These are phyloP conservation scores for Eupithecia insigniata DNA, from an alignment of 2,888 invertebrate genomes.

Conservation along the genomic window DNA sequence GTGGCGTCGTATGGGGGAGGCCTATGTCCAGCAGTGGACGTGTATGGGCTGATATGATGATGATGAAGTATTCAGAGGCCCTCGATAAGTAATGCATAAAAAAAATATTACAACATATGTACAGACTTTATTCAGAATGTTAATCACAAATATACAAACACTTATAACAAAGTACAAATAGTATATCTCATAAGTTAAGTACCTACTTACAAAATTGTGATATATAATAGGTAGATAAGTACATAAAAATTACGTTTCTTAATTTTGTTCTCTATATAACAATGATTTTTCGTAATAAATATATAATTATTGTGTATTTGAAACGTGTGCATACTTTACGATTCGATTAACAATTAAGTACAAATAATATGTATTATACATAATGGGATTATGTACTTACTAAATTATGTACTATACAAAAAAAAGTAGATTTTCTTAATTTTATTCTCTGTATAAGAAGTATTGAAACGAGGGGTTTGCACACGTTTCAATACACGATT, in stretches of 20 bases:
- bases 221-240: not conserved
- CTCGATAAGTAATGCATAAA: not conserved
- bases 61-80: too few species aligned
- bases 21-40: too few species aligned
- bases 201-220: not conserved
- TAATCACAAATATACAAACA: slow-evolving; percentile 10
- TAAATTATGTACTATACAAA: not conserved
- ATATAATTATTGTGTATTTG: not conserved
- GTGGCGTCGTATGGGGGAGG: too few species aligned
- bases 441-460: not conserved
- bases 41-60: too few species aligned
- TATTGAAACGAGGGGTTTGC: too few species aligned
- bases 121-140: not conserved
- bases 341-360: not conserved
- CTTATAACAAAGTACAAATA: slow-evolving; percentile 15
- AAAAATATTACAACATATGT: not conserved
- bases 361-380: not conserved
- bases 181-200: not conserved
- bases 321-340: not conserved
- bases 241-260: not conserved
- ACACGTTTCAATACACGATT: too few species aligned
- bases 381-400: not conserved
- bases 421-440: not conserved
- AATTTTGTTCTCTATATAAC: not conserved
- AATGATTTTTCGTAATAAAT: not conserved